Conservation (phyloP, 2,113 vertebrate genomes). For the Lophochroa leadbeateri region DNA sequence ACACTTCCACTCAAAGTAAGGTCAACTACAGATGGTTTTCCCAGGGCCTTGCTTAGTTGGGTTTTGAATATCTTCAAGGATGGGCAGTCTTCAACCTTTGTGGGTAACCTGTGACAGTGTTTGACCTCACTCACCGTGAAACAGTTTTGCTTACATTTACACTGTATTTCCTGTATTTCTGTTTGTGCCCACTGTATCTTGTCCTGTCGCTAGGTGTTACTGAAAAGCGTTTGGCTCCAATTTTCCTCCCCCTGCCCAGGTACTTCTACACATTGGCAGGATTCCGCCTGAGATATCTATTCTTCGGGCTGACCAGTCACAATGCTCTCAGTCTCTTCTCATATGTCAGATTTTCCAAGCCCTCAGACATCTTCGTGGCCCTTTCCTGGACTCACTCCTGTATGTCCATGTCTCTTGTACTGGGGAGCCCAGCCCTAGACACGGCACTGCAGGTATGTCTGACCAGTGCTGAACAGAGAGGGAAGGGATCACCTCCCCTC, state of each 20-base stretch:
- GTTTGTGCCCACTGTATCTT: not conserved
- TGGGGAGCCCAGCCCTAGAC: not conserved
- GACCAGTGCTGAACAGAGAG: too few relatives aligned
- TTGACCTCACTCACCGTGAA: not conserved
- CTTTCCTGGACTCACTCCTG: not conserved
- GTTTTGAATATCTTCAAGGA: not conserved
- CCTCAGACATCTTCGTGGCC: not conserved
- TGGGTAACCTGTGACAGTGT: not conserved
- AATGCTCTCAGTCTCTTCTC: not conserved
- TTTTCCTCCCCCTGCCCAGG: not conserved
- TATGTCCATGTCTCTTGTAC: not conserved
- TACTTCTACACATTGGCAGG: not conserved
- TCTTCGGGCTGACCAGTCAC: not conserved
- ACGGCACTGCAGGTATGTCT: not conserved
- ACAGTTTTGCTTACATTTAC: not conserved
- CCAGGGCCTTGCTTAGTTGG: not conserved
- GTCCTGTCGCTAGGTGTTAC: not conserved
- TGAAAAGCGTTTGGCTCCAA: not conserved
- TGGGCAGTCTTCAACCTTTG: not conserved
- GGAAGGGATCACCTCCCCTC: not conserved
- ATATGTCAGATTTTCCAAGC: not conserved
- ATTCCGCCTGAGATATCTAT: not conserved
- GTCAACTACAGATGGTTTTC: not conserved
- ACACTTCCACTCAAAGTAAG: not conserved
- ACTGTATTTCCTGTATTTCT: not conserved